Evolutionary conservation across 1,140 invertebrate species (phyloP), one percentile per base, ranked within the genome.

Genomic region (Melitaea cinxia): DNA sequence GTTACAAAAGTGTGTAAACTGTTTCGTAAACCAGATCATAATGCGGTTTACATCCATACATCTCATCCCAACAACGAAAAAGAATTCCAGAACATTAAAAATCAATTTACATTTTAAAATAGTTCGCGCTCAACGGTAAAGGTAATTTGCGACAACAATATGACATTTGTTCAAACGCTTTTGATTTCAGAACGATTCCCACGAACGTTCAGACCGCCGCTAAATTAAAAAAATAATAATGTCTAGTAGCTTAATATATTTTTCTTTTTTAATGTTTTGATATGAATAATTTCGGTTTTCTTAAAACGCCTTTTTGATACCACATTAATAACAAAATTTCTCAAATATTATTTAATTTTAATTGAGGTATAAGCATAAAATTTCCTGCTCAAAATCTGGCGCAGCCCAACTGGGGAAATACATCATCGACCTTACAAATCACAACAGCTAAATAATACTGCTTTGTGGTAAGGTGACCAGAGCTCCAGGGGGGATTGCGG

Each of bases 71-170:
- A 62, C 49, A 62, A 52, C 50, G 39, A 63, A 52, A 21, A 50
- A 54, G 42, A 37, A 53, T 33, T 37, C 14, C 19, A 63, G 73
- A 67, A 75, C 78, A 84, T 84, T 84, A 84, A 84, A 82, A 84
- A 84, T 76, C 80, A 77, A 77, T 84, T 84, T 82, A 74, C 74
- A 68, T 72, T 75, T 69, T 66, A 69, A 74, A 74, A 74, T 67
- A 65, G 65, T 68, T 37, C 64, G 53, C 58, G 56, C 52, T 24
- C 56, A 72, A 80, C 72, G 68, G 71, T 73, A 71, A 73, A 62
- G 65, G 64, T 53, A 72, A 77, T 78, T 76, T 77, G 73, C 50
- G 42, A 53, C 52, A 64, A 73, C 62, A 75, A 67, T 78, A 67
- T 66, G 54, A 67, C 70, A 73, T 75, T 67, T 67, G 60, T 57